phyloP scores from a whole-genome alignment of 2,888 invertebrate species.

The Aphelenchoides bicaudatus region DNA sequence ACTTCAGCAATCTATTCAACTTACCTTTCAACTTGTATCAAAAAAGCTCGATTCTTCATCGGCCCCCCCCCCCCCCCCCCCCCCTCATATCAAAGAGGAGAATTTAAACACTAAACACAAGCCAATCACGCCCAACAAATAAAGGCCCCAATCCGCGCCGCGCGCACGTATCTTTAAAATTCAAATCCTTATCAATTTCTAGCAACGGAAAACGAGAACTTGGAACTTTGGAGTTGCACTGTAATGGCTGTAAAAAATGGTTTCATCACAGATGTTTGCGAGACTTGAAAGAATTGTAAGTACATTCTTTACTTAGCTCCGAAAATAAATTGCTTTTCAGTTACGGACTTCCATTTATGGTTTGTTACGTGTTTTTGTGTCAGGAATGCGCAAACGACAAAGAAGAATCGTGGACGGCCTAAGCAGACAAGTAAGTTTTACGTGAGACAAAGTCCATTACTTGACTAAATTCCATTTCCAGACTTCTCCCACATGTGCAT shows the following conservation, averaged over 20 bases:
- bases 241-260: conserved; percentile 53
- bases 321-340: conserved; percentile 29
- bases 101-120: too few species aligned
- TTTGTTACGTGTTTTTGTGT: conserved; percentile 57
- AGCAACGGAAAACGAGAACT: conserved; percentile 53
- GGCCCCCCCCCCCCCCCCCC: too few species aligned
- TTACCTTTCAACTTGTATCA: too few species aligned
- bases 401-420: conserved; percentile 46
- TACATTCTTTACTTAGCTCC: conserved; percentile 15
- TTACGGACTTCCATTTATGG: conserved; percentile 58
- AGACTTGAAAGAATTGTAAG: conserved; percentile 52
- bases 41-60: too few species aligned
- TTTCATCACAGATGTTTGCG: conserved; percentile 55
- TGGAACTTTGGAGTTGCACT: conserved; percentile 51
- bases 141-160: too few species aligned
- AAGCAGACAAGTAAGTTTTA: conserved; percentile 49
- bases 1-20: too few species aligned
- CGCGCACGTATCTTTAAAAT: too few species aligned
- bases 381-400: conserved; percentile 46
- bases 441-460: too few species aligned
- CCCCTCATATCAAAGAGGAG: too few species aligned
- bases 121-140: too few species aligned
- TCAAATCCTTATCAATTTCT: conserved; percentile 19
- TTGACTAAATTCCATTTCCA: conserved; percentile 26
- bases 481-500: conserved; percentile 59